phyloP scores from a whole-genome alignment of 2,113 vertebrate genomes.

The Catagonus wagneri region DNA sequence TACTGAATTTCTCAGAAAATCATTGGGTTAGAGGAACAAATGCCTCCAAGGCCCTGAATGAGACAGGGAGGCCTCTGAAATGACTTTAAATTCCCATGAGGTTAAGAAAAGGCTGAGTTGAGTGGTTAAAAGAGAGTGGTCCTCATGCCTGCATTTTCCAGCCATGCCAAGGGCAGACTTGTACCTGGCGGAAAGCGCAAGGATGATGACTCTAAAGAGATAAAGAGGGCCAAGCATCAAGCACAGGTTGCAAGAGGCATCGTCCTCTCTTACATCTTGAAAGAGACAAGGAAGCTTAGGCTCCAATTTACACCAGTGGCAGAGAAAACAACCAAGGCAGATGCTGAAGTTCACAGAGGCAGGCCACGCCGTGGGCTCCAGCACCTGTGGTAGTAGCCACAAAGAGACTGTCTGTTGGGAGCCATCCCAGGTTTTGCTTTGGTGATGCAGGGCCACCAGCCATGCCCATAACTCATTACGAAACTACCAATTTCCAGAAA shows the following conservation, averaged over 20 bases:
- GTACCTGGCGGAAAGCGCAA: not conserved
- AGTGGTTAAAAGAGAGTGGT: not conserved
- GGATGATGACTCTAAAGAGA: not conserved
- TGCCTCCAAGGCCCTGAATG: not conserved
- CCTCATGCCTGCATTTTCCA: not conserved
- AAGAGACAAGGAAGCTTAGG: not conserved
- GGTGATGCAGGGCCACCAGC: not conserved
- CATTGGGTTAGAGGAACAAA: not conserved
- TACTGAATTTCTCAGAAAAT: not conserved
- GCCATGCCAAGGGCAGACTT: no score
- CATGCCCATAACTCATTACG: fast-evolving
- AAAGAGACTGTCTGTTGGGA: not conserved
- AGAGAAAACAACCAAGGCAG: not conserved
- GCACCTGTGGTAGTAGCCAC: no score
- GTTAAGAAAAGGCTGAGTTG: not conserved
- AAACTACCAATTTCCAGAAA: not conserved
- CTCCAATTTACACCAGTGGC: not conserved
- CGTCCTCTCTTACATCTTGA: not conserved
- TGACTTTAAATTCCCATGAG: not conserved
- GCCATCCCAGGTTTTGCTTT: not conserved
- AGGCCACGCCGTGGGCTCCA: fast-evolving
- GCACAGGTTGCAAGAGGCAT: not conserved
- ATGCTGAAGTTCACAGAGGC: not conserved
- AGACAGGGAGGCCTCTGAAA: not conserved
- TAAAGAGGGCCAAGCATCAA: no score